Base-by-base conservation (phyloP, 2,888 invertebrate species). In the Homarus gammarus region DNA sequence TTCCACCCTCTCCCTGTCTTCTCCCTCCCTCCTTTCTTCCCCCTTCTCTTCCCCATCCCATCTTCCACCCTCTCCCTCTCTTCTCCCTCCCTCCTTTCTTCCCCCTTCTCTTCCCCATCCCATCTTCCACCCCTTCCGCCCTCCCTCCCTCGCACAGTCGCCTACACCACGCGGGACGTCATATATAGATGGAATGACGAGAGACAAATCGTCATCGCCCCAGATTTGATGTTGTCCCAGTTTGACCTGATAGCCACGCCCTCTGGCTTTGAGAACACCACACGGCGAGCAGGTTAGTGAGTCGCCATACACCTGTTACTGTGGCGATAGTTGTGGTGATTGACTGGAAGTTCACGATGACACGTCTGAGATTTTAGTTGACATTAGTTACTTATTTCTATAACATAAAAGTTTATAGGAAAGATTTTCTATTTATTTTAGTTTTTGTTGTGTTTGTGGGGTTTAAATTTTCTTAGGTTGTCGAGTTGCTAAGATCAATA, bases 151-250 rank as follows among this genome's bases (percentile, higher is more conserved):
- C 22, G 2, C 12, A 1, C 70, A 64, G 68, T 78, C 49, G 56
- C 61, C 64, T 96, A 97, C 94, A 96, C 96, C 87, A 95, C 95
- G 33, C 94, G 95, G 90, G 97, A 97, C 94, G 96, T 97, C 90
- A 94, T 96, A 92, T 97, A 97, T 94, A 95, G 95, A 91, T 97
- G 97, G 97, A 96, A 96, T 94, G 94, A 94, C 91, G 95, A 95
- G 79, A 94, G 96, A 68, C 96, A 96, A 92, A 96, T 97, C 87
- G 96, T 96, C 89, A 96, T 96, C 92, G 96, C 97, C 6, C 96
- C 96, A 93, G 97, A 97, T 94, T 97, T 97, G 96, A 96, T 96
- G 94, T 95, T 97, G 93, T 97, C 97, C 72, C 97, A 97, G 94
- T 97, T 97, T 94, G 96, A 97, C 94, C 95, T 97, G 92, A 96